Conservation (phyloP, 1,140 invertebrate genomes). For the Maniola jurtina region DNA sequence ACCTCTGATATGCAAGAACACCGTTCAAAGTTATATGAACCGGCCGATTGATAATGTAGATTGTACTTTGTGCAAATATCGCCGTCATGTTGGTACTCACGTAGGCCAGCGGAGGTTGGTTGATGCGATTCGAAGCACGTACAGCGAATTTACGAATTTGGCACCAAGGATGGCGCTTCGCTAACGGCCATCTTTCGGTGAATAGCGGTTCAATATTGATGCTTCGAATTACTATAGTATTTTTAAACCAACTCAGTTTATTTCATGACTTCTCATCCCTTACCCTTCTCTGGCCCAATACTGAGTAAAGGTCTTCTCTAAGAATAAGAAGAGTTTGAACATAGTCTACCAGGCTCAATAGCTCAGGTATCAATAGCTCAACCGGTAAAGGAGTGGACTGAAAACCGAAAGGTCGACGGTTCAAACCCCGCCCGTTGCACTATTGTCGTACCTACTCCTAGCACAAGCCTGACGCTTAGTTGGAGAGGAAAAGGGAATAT, state of each 20-base stretch:
- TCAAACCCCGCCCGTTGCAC: too few species aligned
- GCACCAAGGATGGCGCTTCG: slow-evolving; percentile 6
- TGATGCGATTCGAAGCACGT: slow-evolving; percentile 21
- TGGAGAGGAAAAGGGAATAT: too few species aligned
- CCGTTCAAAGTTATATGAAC: slow-evolving; percentile 1
- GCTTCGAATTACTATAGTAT: neutral
- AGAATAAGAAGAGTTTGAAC: too few species aligned
- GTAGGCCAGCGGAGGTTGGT: slow-evolving; percentile 13
- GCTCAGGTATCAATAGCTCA: too few species aligned
- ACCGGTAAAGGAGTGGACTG: too few species aligned
- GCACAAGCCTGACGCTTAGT: too few species aligned
- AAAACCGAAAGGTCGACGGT: too few species aligned
- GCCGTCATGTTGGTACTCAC: slow-evolving; percentile 23
- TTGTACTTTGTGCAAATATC: slow-evolving; percentile 4
- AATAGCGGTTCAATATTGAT: neutral
- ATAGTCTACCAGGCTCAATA: too few species aligned
- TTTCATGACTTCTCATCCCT: too few species aligned
- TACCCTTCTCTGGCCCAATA: neutral
- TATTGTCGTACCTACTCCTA: too few species aligned
- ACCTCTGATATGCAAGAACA: neutral
- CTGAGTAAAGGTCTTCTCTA: neutral
- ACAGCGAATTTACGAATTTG: slow-evolving; percentile 11
- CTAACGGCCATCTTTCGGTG: slow-evolving; percentile 3
- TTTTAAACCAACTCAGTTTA: neutral
- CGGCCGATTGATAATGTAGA: slow-evolving; percentile 1